Percentiles rank a stretch among this genome's conserved stretches.
phyloP scores from a whole-genome alignment of 1,140 invertebrate species.

The Drepana arcuata region DNA sequence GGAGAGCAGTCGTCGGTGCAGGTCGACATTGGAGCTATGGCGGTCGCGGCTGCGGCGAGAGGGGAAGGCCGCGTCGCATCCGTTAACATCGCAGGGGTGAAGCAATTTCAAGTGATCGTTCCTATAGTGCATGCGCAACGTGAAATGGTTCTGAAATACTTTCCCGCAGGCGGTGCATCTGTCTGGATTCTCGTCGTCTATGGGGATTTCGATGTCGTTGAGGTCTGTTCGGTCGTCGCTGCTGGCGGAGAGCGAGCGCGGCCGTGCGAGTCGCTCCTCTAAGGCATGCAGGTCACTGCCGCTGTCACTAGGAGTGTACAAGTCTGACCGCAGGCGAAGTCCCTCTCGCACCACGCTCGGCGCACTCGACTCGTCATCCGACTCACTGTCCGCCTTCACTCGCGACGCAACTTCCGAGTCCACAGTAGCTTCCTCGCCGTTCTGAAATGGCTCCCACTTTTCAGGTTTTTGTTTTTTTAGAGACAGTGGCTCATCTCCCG shows the following conservation, averaged over 20 bases:
- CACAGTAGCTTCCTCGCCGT: slow-evolving; percentile 45
- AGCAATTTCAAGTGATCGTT: slow-evolving; percentile 93
- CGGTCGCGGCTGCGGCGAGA: slow-evolving; percentile 92
- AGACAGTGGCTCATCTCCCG: slow-evolving; percentile 72
- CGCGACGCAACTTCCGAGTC: slow-evolving; percentile 48
- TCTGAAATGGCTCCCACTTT: slow-evolving; percentile 60
- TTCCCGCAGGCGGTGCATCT: slow-evolving; percentile 92
- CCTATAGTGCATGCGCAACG: slow-evolving; percentile 92
- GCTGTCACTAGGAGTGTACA: slow-evolving; percentile 65
- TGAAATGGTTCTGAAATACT: slow-evolving; percentile 94
- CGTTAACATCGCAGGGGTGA: slow-evolving; percentile 93
- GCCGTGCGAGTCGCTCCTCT: slow-evolving; percentile 58
- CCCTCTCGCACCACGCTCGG: slow-evolving; percentile 62
- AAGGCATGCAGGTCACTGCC: slow-evolving; percentile 60
- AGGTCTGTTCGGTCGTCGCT: slow-evolving; percentile 75
- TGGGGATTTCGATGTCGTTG: slow-evolving; percentile 83
- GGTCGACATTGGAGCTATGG: slow-evolving; percentile 92
- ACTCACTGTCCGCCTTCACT: slow-evolving; percentile 62
- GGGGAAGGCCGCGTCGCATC: slow-evolving; percentile 93
- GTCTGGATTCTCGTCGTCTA: slow-evolving; percentile 84
- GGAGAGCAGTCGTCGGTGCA: slow-evolving; percentile 87
- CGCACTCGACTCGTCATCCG: slow-evolving; percentile 59
- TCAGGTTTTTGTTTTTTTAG: slow-evolving; percentile 73
- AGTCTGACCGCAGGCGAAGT: slow-evolving; percentile 59
- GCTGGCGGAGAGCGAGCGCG: slow-evolving; percentile 71